These are phyloP conservation scores for Aleiodes sp. DNA, from an alignment of 1,140 invertebrate genomes.

Conservation along the genomic window DNA sequence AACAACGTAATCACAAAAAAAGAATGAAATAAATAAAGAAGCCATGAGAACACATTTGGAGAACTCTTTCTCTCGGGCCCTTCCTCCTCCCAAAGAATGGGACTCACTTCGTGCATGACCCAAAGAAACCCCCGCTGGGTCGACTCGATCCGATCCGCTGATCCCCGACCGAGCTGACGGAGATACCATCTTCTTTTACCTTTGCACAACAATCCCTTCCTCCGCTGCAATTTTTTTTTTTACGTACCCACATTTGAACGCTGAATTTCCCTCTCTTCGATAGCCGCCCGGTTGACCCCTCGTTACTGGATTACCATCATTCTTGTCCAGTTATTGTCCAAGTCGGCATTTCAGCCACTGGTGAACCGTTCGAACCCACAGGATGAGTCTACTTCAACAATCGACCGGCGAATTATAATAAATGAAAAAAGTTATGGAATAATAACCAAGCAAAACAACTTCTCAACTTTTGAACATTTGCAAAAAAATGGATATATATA, in stretches of 20 bases:
- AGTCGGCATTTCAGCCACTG: slow-evolving; percentile 30
- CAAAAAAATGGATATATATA: no score
- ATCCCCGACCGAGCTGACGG: slow-evolving; percentile 59
- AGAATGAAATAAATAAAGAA: not conserved
- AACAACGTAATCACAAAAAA: not conserved
- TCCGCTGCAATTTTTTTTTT: not conserved
- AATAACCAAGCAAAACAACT: no score
- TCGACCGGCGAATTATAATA: slow-evolving; percentile 11
- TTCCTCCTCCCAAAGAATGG: slow-evolving; percentile 49
- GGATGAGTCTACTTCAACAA: slow-evolving; percentile 25
- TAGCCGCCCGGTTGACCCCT: slow-evolving; percentile 27
- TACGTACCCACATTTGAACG: slow-evolving; percentile 12
- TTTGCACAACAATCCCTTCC: slow-evolving; percentile 8
- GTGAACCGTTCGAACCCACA: not conserved
- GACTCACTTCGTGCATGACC: slow-evolving; percentile 59
- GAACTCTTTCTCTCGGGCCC: not conserved
- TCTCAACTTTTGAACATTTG: no score
- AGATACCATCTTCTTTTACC: slow-evolving; percentile 52
- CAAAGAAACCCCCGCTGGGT: slow-evolving; percentile 58
- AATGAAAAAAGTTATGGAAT: no score
- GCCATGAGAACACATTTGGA: slow-evolving; percentile 8
- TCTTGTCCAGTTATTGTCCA: slow-evolving; percentile 32
- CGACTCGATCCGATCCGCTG: slow-evolving; percentile 59
- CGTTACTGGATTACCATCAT: slow-evolving; percentile 35
- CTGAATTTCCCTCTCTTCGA: slow-evolving; percentile 33